Percentiles rank a stretch among this genome's conserved stretches.
Evolutionary conservation across 2,888 invertebrate species (phyloP).

Genomic region (Acrobasis repandana): DNA sequence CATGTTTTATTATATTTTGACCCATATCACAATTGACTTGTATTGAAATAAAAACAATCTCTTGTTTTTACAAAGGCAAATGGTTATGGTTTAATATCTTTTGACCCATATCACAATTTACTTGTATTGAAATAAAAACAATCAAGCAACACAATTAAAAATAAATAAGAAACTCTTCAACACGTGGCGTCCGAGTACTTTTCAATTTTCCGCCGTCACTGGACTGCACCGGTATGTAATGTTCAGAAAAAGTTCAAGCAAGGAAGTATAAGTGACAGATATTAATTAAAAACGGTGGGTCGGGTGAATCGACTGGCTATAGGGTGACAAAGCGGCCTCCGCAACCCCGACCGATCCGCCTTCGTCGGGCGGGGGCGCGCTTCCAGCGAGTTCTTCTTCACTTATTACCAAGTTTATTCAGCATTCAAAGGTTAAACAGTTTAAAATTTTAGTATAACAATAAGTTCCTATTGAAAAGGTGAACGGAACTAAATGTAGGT

Average conservation of each 20-base stretch:
- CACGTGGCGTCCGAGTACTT: background rate
- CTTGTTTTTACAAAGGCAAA: too few relatives aligned
- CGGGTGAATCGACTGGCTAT: conserved; percentile 20
- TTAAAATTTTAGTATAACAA: background rate
- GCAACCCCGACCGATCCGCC: conserved; percentile 9
- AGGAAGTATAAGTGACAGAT: conserved; percentile 8
- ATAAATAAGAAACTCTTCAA: too few relatives aligned
- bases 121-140: too few relatives aligned
- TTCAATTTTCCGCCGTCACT: background rate
- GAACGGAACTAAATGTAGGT: too few relatives aligned
- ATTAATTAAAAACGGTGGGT: conserved; percentile 20
- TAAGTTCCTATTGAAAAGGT: background rate
- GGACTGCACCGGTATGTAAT: conserved; percentile 15
- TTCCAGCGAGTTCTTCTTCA: background rate
- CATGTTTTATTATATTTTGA: too few relatives aligned
- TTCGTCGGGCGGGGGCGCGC: background rate
- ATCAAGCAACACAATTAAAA: too few relatives aligned
- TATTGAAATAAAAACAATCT: too few relatives aligned
- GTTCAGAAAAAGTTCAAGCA: conserved; percentile 10
- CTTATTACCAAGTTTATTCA: background rate
- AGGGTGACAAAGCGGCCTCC: conserved; percentile 16
- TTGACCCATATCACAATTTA: too few relatives aligned
- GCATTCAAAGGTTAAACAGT: background rate
- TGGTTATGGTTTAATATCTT: too few relatives aligned
- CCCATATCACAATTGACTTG: too few relatives aligned